phyloP scores from a whole-genome alignment of 2,797 vertebrate species.

The Cossypha polioptera region DNA sequence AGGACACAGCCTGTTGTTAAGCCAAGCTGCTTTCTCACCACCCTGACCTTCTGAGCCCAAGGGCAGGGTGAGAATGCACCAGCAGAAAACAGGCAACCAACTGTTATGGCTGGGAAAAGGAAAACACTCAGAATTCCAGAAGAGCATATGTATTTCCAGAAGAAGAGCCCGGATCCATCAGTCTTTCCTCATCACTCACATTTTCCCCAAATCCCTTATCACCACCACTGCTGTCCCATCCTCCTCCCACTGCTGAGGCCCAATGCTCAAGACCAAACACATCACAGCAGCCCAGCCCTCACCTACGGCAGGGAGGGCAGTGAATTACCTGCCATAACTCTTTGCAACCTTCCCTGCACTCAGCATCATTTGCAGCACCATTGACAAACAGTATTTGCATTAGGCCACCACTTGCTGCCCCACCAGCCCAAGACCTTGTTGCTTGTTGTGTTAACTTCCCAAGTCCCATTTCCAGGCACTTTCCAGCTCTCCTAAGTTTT shows the following conservation, averaged over 20 bases:
- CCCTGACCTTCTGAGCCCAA: not conserved
- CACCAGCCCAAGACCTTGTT: not conserved
- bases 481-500: not conserved
- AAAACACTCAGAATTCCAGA: not conserved
- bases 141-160: not conserved
- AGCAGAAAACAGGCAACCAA: not conserved
- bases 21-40: not conserved
- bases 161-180: not conserved
- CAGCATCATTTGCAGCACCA: not conserved
- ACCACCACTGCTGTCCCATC: not conserved
- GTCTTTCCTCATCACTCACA: not conserved
- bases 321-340: not conserved
- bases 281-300: not conserved
- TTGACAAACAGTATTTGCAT: not conserved
- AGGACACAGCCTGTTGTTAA: not conserved
- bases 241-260: not conserved
- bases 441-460: not conserved
- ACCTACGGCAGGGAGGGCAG: not conserved
- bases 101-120: not conserved
- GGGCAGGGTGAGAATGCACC: not conserved
- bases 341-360: not conserved
- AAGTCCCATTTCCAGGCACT: not conserved
- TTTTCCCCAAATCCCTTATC: not conserved
- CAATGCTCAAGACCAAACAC: not conserved
- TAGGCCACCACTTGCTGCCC: not conserved